A percentile compares a stretch with the other conserved stretches of the same genome.
These are phyloP conservation scores for Smittia sp. DNA, from an alignment of 2,888 invertebrate species.

Conservation along the genomic window DNA sequence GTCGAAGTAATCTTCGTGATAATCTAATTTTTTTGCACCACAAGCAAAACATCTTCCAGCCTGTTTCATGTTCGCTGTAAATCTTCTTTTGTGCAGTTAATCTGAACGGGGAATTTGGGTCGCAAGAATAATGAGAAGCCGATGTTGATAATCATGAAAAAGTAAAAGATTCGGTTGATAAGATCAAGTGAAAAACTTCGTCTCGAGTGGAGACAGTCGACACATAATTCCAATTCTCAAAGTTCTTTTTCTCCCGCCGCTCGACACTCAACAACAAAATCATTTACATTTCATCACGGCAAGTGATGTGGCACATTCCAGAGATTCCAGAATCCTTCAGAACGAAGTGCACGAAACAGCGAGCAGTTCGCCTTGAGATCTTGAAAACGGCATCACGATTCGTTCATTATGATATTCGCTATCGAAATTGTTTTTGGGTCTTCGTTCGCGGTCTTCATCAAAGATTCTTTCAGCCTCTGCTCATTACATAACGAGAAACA, in stretches of 20 bases:
- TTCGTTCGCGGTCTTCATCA: neutral
- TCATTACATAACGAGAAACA: neutral
- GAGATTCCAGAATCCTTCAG: neutral
- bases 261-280: neutral
- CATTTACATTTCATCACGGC: neutral
- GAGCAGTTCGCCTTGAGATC: neutral
- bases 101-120: neutral
- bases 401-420: neutral
- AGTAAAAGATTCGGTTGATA: neutral
- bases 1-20: neutral
- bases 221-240: neutral
- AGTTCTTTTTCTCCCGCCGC: neutral
- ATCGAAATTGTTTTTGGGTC: neutral
- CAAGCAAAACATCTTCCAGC: neutral
- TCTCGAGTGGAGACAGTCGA: no score
- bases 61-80: neutral
- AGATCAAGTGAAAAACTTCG: neutral
- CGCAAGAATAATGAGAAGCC: neutral
- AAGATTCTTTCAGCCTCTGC: neutral
- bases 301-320: slow-evolving; percentile 8
- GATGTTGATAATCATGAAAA: neutral
- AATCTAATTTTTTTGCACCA: neutral
- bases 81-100: neutral
- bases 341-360: neutral
- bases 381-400: neutral